A percentile compares a stretch with the other conserved stretches of the same genome.
Evolutionary conservation across 2,113 vertebrate genomes (phyloP).

Genomic region (Onychostoma macrolepis): DNA sequence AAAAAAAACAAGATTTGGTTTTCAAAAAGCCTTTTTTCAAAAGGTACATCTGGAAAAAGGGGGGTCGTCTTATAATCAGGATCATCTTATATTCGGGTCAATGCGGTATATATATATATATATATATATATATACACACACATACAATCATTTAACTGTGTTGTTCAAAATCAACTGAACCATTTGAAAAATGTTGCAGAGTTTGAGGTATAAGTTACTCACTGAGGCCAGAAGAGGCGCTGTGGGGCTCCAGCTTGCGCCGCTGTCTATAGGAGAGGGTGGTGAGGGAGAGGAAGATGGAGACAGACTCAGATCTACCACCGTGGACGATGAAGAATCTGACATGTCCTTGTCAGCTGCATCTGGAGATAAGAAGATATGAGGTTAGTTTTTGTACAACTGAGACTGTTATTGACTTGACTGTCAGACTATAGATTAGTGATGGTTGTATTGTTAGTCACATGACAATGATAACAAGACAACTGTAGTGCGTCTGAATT

Average conservation of each 20-base stretch:
- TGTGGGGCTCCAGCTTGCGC: conserved; percentile 78
- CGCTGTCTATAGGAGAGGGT: conserved; percentile 78
- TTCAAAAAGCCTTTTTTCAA: too few species aligned
- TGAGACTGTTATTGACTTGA: background rate
- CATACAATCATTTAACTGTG: background rate
- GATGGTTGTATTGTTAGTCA: background rate
- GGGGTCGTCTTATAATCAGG: too few species aligned
- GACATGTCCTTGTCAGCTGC: conserved; percentile 75
- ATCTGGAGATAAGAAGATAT: conserved; percentile 39
- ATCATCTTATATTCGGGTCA: too few species aligned
- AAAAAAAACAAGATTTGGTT: too few species aligned
- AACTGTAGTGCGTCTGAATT: too few species aligned
- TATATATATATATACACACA: too few species aligned
- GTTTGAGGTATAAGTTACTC: conserved; percentile 64
- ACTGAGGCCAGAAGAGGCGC: conserved; percentile 76
- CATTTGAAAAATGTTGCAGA: background rate
- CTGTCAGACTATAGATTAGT: background rate
- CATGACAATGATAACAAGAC: too few species aligned
- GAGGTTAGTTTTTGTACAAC: background rate
- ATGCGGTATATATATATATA: too few species aligned
- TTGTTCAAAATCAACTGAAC: background rate
- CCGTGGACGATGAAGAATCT: conserved; percentile 79
- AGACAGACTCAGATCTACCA: conserved; percentile 88
- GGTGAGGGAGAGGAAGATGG: conserved; percentile 79
- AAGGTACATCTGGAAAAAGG: too few species aligned